Evolutionary conservation across 2,113 vertebrate genomes (phyloP).

Genomic region (Sigmodon hispidus): DNA sequence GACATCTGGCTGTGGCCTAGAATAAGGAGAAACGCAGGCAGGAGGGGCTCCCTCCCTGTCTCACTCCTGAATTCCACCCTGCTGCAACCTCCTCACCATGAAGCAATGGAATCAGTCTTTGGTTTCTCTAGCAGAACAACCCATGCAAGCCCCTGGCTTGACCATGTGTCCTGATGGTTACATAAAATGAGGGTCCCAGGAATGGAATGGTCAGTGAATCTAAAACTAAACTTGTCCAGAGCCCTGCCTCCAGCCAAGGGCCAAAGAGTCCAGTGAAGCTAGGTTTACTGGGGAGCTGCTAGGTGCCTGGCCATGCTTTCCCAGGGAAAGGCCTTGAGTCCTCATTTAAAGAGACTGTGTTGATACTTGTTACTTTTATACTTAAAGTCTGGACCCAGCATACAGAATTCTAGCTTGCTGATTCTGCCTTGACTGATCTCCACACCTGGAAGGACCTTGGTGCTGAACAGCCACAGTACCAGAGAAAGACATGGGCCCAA

Average conservation of each 20-base stretch:
- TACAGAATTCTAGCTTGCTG: neutral
- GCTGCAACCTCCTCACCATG: neutral
- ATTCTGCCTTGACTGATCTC: neutral
- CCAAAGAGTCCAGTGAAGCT: neutral
- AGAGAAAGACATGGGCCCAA: neutral
- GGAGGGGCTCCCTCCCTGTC: neutral
- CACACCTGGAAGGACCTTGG: too few relatives aligned
- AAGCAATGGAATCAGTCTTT: neutral
- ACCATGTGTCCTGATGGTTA: neutral
- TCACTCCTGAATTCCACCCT: neutral
- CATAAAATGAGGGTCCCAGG: neutral
- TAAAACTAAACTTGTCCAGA: neutral
- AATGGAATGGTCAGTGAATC: neutral
- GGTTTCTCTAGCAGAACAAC: neutral
- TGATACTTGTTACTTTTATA: neutral
- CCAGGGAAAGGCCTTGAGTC: neutral
- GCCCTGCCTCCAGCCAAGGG: neutral
- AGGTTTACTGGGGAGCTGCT: accelerated
- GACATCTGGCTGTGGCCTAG: neutral
- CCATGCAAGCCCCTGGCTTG: too few relatives aligned
- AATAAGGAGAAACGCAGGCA: neutral
- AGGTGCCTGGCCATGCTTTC: neutral
- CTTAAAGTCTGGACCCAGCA: neutral
- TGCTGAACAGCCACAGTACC: too few relatives aligned
- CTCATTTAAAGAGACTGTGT: accelerated